phyloP scores from a whole-genome alignment of 92 coral and sea anemone genomes.

The Paramuricea clavata region DNA sequence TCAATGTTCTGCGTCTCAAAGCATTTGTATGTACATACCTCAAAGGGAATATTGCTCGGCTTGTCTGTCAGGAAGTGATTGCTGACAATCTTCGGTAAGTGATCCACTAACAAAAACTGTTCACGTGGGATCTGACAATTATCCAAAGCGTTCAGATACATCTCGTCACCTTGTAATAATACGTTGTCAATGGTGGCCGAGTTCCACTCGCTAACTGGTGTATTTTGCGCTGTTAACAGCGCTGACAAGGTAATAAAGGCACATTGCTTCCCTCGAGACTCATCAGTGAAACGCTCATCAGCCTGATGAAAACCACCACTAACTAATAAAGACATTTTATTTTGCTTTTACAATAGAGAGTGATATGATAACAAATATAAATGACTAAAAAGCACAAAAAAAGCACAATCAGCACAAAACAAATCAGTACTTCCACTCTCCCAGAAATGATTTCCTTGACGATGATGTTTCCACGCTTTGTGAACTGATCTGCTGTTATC shows the following conservation, averaged over 20 bases:
- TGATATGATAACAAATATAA: too few relatives aligned
- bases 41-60: too few relatives aligned
- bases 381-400: too few relatives aligned
- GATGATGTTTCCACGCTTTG: too few relatives aligned
- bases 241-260: slow-evolving; percentile 75
- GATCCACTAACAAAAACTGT: background rate
- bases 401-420: background rate
- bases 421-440: background rate
- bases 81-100: background rate
- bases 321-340: slow-evolving; percentile 35
- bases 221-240: slow-evolving; percentile 55
- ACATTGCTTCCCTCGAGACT: slow-evolving; percentile 73
- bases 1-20: background rate
- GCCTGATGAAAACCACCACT: slow-evolving; percentile 72
- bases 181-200: slow-evolving; percentile 47
- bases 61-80: too few relatives aligned
- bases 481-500: background rate
- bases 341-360: background rate
- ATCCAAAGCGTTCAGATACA: slow-evolving; percentile 43
- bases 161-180: slow-evolving; percentile 42
- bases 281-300: slow-evolving; percentile 60
- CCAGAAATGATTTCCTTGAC: background rate
- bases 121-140: slow-evolving; percentile 10
- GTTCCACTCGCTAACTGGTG: slow-evolving; percentile 49
- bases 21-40: background rate